Evolutionary conservation across 1,140 invertebrate genomes (phyloP), one percentile per base, ranked within the genome.

Genomic region (Euura saliciscinereae): DNA sequence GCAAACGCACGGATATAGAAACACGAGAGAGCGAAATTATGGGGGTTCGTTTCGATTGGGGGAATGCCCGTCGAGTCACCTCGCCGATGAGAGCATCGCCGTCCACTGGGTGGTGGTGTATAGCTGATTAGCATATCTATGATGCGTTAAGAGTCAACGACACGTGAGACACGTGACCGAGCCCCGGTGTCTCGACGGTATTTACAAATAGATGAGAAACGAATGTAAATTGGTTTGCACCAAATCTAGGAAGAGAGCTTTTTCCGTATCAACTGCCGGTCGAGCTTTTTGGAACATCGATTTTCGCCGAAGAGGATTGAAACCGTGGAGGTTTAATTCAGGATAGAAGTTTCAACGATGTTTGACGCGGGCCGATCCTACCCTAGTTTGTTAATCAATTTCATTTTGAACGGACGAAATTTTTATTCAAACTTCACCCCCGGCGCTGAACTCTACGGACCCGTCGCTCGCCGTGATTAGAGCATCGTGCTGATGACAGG

Each of bases 391-490:
- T 59, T 59, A 59, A 59, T 59, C 51, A 59, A 59, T 59, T 59
- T 59, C 51, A 59, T 59, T 59, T 59, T n/a, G 51, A 5, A 59
- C 8, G 8, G 51, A n/a, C 8, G 51, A 59, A 59, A 59, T 59
- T 59, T 74, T 66, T 45, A 28, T 59, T 8, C 11, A 69, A 66
- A 45, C 46, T 72, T 78, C 79, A 70, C 75, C 75, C 75, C 71
- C 71, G 71, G 76, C 28, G 77, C 77, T 75, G 73, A 28, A 28
- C 28, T 28, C 0, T 28, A 28, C 28, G 73, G 77, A 75, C 76
- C 74, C 75, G 78, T 81, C 72, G 78, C 75, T 82, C 82, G 81
- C 82, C 85, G 83, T 86, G 84, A 86, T 86, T 85, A 84, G 66
- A 84, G 80, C 77, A 78, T 80, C 79, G 78, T 81, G 82, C 79